Conservation (phyloP, 2,113 vertebrate genomes). For the Phyllostomus discolor region DNA sequence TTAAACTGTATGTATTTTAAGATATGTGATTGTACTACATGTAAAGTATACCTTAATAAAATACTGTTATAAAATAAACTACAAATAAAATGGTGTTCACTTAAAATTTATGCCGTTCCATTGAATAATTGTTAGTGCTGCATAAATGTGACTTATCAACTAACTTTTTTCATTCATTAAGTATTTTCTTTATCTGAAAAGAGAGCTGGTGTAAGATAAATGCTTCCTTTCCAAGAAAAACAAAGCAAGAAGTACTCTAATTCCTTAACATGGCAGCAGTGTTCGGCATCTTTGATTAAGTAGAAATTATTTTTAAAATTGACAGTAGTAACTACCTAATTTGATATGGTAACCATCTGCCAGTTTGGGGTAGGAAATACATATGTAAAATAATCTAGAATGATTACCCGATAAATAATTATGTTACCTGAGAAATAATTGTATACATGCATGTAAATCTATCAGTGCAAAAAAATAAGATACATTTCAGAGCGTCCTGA, state of each 20-base stretch:
- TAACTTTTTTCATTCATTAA: not conserved
- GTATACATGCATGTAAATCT: not conserved
- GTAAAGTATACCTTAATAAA: not conserved
- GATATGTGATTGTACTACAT: not conserved
- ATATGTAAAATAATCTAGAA: not conserved
- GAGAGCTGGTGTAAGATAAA: not conserved
- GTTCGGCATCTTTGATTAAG: not conserved
- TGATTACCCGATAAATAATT: too few species aligned
- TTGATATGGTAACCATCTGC: not conserved
- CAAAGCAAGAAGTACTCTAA: not conserved
- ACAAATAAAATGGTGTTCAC: not conserved
- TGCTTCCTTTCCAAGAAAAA: not conserved
- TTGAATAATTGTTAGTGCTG: not conserved
- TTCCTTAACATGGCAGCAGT: not conserved
- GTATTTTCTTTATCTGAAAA: not conserved
- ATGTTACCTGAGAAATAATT: not conserved
- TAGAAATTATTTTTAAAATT: conserved; percentile 1
- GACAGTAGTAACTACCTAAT: not conserved
- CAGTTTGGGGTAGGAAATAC: not conserved
- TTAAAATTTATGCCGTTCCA: not conserved
- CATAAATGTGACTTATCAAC: not conserved
- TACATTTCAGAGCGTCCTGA: not conserved
- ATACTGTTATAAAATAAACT: not conserved
- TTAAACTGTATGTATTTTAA: not conserved
- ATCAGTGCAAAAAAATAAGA: not conserved